Conservation (phyloP, 2,113 vertebrate species). For the Embiotoca jacksoni region DNA sequence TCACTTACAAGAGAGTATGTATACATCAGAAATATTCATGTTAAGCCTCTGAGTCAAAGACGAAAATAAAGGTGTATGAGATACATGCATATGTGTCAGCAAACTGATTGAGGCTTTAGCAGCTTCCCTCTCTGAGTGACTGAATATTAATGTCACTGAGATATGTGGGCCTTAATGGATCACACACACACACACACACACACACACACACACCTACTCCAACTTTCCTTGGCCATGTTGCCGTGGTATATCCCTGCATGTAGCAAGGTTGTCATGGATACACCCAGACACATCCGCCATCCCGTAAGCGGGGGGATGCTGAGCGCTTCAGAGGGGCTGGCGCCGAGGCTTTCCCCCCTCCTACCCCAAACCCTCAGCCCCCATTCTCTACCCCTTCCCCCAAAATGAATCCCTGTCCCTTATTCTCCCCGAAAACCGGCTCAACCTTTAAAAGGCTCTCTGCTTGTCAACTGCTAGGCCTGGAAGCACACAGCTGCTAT, state of each 20-base stretch:
- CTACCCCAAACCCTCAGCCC: slow-evolving; percentile 44
- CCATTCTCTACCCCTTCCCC: slow-evolving; percentile 65
- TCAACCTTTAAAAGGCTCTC: slow-evolving; percentile 48
- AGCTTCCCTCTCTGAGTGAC: slow-evolving; percentile 38
- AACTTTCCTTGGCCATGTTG: slow-evolving; percentile 74
- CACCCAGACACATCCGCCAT: slow-evolving; percentile 84
- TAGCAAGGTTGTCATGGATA: slow-evolving; percentile 90
- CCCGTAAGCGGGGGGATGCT: slow-evolving; percentile 84
- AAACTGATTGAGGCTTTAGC: slow-evolving; percentile 45
- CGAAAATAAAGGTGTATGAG: slow-evolving; percentile 28
- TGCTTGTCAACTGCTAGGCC: slow-evolving; percentile 40
- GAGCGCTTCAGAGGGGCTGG: slow-evolving; percentile 80
- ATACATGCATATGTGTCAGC: slow-evolving; percentile 24
- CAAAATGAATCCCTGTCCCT: slow-evolving; percentile 63
- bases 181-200: slow-evolving; percentile 42
- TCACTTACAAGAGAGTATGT: neutral
- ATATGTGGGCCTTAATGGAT: slow-evolving; percentile 66
- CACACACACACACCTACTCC: slow-evolving; percentile 32
- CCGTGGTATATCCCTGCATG: slow-evolving; percentile 74
- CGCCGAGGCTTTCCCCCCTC: slow-evolving; percentile 52
- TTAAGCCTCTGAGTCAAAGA: slow-evolving; percentile 25
- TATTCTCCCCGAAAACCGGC: slow-evolving; percentile 60
- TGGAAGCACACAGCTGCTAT: slow-evolving; percentile 26
- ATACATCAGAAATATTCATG: slow-evolving; percentile 14
- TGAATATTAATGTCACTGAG: slow-evolving; percentile 74